phyloP scores from a whole-genome alignment of 2,113 vertebrate genomes.

The Colius striatus region DNA sequence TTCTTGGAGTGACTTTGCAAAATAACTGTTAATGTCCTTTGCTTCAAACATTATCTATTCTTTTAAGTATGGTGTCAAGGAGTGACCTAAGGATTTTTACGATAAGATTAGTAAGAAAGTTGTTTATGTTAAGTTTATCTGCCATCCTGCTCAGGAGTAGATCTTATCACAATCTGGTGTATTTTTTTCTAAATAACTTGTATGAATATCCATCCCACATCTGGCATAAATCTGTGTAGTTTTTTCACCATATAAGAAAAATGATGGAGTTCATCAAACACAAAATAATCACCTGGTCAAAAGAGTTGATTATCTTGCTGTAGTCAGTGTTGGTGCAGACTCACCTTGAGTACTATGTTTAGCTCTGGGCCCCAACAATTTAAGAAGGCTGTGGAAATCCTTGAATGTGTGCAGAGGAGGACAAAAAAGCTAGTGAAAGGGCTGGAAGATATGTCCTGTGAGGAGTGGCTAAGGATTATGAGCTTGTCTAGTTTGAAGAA shows the following conservation, averaged over 20 bases:
- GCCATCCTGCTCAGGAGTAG: not conserved
- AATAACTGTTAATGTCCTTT: not conserved
- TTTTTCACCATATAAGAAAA: not conserved
- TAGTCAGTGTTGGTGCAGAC: rapidly evolving
- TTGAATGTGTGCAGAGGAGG: not conserved
- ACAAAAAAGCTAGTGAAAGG: not conserved
- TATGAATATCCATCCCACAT: not conserved
- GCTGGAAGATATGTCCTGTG: not conserved
- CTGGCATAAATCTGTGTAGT: not conserved
- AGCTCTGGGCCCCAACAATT: not conserved
- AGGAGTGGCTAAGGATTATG: not conserved
- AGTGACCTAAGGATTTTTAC: not conserved
- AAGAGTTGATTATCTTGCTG: not conserved
- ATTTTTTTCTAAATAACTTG: not conserved
- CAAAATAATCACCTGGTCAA: not conserved
- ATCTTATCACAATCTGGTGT: not conserved
- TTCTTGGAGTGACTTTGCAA: not conserved
- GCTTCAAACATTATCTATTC: not conserved
- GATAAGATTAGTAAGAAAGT: not conserved
- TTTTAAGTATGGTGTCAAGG: not conserved
- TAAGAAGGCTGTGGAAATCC: not conserved
- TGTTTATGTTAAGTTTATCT: not conserved
- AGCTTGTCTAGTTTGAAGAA: not conserved
- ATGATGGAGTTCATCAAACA: not conserved
- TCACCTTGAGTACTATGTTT: not conserved